Base-by-base conservation (phyloP, 2,113 vertebrate genomes). In the Tenebrosternarchus preto region DNA sequence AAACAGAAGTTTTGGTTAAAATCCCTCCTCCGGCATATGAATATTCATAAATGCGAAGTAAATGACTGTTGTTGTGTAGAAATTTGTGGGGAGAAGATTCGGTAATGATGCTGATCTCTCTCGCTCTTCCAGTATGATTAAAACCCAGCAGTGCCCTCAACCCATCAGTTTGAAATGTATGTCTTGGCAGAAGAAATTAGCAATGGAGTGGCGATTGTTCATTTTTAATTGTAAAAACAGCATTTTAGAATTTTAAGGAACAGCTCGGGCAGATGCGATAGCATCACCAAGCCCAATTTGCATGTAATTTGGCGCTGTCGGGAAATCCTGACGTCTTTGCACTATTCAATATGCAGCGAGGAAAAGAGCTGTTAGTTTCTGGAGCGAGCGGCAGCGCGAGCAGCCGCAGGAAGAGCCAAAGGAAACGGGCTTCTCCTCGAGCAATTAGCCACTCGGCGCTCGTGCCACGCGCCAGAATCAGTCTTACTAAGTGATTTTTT, bases 401-500 rank as follows among this genome's bases (percentile, higher is more conserved):
- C 25, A 31, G 70, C n/a, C n/a, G 60, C 27, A 60, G 39, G 29
- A 73, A 73, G 5, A 43, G 31, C 5, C 63, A 50, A 57, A 55
- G 24, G 53, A 31, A 82, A 82, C 78, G 24, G 72, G 77, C 88
- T 85, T 90, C 88, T 87, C 91, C 86, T 87, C 33, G 60, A 76
- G 88, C 90, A 90, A 91, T 93, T 92, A 92, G 86, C 82, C 46
- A 83, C 73, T 27, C 73, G 77, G 88, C 82, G 63, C 89, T 27
- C 60, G 87, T 90, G 90, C 90, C 88, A 87, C 87, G 89, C 78
- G 89, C 78, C 87, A 83, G 88, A 90, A 91, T 89, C 85, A 66
- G 86, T 92, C 91, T 89, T 80, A 87, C 89, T 92, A 91, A 93
- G 90, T 92, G 90, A 93, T 90, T 92, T 91, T 85, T 86, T 86